Evolutionary conservation across 1,140 invertebrate species (phyloP).

Genomic region (Drosophila nasuta): DNA sequence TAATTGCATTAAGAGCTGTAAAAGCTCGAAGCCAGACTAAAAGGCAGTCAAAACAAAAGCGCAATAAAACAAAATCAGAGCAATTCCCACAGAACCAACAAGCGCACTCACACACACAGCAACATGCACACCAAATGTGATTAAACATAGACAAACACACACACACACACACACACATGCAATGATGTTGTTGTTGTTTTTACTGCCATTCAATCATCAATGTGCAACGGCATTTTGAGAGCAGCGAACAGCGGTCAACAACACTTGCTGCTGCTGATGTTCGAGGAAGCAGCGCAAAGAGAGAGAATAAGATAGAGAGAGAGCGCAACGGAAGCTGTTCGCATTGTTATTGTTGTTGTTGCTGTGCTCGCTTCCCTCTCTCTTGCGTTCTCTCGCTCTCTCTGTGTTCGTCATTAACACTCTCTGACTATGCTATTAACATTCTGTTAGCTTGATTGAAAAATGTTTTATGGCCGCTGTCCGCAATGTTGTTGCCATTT

Average conservation of each 20-base stretch:
- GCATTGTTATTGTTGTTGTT: conserved; percentile 20
- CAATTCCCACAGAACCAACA: conserved; percentile 77
- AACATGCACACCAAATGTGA: conserved; percentile 58
- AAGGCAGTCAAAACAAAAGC: conserved; percentile 45
- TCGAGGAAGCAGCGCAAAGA: conserved; percentile 53
- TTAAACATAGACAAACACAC: conserved; percentile 28
- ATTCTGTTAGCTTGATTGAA: conserved; percentile 82
- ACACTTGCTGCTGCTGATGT: conserved; percentile 68
- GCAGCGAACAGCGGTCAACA: conserved; percentile 74
- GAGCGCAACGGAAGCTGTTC: conserved; percentile 31
- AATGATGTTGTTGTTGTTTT: conserved; percentile 37
- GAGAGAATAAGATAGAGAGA: conserved; percentile 20
- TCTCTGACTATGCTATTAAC: conserved; percentile 63
- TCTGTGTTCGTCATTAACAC: conserved; percentile 36
- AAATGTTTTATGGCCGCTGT: conserved; percentile 71
- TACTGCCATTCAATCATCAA: conserved; percentile 78
- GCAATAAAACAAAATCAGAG: conserved; percentile 70
- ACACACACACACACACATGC: not conserved
- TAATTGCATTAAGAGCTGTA: conserved; percentile 75
- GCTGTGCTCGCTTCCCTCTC: conserved; percentile 56
- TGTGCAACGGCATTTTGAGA: conserved; percentile 73
- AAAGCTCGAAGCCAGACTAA: conserved; percentile 18
- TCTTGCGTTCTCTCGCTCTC: not conserved
- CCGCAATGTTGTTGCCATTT: conserved; percentile 13
- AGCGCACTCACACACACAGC: conserved; percentile 46